Evolutionary conservation across 2,888 invertebrate genomes (phyloP), one percentile per base, ranked within the genome.

Genomic region (Hydropsyche betteni): DNA sequence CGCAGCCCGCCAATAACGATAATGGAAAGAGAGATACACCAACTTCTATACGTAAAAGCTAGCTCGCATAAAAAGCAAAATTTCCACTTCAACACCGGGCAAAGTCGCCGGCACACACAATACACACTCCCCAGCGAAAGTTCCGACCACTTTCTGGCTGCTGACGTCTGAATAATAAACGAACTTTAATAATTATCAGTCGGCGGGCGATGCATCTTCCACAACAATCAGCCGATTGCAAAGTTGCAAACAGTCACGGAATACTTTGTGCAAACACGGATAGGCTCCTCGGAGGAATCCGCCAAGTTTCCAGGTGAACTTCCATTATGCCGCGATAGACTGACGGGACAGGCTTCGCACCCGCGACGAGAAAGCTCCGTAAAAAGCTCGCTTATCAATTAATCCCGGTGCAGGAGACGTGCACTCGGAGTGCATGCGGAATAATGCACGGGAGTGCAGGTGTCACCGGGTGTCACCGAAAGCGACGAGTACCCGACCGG

Each of bases 331-430:
- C 44, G 3, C 44, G 44, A 44, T 24, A 24, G 24, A 24, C 24
- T 24, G 24, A 61, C 16, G 14, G 33, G 61, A 24, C 61, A 61
- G 16, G 24, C 33, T 61, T 61, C 33, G 34, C 64, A 36, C 36
- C 34, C 34, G 44, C 36, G 36, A 36, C 34, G 44, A 10, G 64
- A 61, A 16, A 61, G 61, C 61, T 16, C 24, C 24, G 24, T 24
- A 64, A 64, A 64, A 36, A 64, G 64, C 36, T 36, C 1, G 44
- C 10, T 64, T 64, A 64, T 64, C 64, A 64, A 64, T 64, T 64
- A 64, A 64, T 64, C 64, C 64, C 33, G 24, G 24, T 24, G 6
- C 64, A 36, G 10, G 64, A 8, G 64, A 64, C 24, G 64, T 64
- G 36, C 55, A 55, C 55, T 55, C 16, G 55, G n/a, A 55, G 36